Conservation (phyloP, 53 echinoderm and acorn worm genomes). For the Holothuria scabra region DNA sequence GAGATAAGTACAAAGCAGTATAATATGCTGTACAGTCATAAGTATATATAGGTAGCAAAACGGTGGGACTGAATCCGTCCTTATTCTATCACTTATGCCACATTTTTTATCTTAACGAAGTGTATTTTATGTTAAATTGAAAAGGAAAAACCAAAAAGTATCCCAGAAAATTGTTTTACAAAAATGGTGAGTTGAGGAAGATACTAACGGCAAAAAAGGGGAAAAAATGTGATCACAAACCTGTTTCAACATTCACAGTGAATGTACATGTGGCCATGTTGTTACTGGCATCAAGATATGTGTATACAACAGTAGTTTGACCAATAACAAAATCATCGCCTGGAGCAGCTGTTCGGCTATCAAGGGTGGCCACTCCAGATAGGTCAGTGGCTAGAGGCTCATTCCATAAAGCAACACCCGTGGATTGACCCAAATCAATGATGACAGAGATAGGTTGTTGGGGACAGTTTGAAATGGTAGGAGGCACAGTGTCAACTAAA, state of each 20-base stretch:
- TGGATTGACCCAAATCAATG: slow-evolving; percentile 41
- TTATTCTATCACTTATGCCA: too few species aligned
- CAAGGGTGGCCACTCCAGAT: slow-evolving; percentile 41
- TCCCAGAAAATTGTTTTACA: too few species aligned
- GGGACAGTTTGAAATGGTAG: slow-evolving; percentile 34
- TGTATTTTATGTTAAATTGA: too few species aligned
- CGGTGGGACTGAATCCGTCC: too few species aligned
- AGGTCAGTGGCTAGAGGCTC: slow-evolving; percentile 69
- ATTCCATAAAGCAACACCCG: slow-evolving; percentile 30
- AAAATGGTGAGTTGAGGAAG: too few species aligned
- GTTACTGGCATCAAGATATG: slow-evolving; percentile 55
- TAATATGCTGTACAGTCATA: too few species aligned
- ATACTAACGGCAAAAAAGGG: too few species aligned
- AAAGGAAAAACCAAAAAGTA: too few species aligned
- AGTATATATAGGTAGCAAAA: too few species aligned
- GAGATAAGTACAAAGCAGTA: too few species aligned
- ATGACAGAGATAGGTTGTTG: neutral
- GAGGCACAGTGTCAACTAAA: slow-evolving; percentile 35
- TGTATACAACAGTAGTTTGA: slow-evolving; percentile 48
- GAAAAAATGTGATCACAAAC: slow-evolving; percentile 36
- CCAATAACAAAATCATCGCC: slow-evolving; percentile 25
- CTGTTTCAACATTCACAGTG: slow-evolving; percentile 61
- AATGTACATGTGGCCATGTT: slow-evolving; percentile 64
- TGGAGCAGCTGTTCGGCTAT: neutral
- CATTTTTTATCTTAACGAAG: too few species aligned